phyloP scores from a whole-genome alignment of 2,888 invertebrate species.

The Micoletzkya japonica region DNA sequence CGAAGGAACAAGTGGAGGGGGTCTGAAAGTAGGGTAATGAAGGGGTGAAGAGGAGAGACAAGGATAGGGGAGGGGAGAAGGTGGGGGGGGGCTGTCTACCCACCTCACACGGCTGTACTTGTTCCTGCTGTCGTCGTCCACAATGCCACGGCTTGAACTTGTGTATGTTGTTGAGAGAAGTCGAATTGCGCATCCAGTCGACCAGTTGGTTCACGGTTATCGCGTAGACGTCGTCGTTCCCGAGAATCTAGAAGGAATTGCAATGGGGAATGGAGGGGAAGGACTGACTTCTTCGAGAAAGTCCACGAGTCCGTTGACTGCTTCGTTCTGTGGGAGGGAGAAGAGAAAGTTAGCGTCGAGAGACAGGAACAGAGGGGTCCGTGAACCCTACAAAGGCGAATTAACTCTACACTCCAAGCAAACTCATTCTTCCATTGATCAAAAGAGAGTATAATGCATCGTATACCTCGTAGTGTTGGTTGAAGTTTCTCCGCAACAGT shows the following conservation, averaged over 20 bases:
- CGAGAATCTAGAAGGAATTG: conserved; percentile 42
- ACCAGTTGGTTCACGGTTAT: conserved; percentile 57
- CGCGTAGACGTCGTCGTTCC: conserved; percentile 53
- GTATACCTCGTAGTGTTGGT: conserved; percentile 41
- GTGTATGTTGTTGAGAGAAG: conserved; percentile 37
- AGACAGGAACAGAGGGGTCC: conserved; percentile 58
- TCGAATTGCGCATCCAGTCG: conserved; percentile 60
- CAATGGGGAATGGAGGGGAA: background rate
- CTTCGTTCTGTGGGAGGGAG: conserved; percentile 52
- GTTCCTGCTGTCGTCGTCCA: conserved; percentile 36
- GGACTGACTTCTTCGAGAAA: conserved; percentile 49
- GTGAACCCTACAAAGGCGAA: conserved; percentile 32
- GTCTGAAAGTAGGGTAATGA: conserved; percentile 45
- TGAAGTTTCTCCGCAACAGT: conserved; percentile 55
- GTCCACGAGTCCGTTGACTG: conserved; percentile 50
- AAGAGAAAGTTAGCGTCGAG: conserved; percentile 56
- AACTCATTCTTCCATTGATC: background rate
- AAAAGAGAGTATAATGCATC: no score
- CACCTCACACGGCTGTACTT: conserved; percentile 58
- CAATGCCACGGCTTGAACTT: conserved; percentile 59
- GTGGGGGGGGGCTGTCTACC: background rate
- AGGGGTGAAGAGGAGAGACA: background rate
- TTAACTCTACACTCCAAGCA: no score
- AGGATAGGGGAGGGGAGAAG: no score
- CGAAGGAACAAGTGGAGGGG: conserved; percentile 55